Evolutionary conservation across 2,113 vertebrate species (phyloP).

Genomic region (Eulacestoma nigropectus): DNA sequence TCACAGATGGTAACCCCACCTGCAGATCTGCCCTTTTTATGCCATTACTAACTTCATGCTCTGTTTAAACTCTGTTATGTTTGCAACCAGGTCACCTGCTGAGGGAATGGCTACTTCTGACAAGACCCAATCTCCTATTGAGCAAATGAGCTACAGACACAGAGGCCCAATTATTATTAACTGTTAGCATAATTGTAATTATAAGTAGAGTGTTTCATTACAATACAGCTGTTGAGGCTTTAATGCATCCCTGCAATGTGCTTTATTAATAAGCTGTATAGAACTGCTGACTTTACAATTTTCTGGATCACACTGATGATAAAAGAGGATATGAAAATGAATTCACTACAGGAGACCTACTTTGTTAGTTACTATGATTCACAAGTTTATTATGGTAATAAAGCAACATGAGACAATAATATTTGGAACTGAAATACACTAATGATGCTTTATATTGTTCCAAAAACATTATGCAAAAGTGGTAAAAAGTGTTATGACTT

Average conservation of each 20-base stretch:
- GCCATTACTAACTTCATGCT: slow-evolving; percentile 31
- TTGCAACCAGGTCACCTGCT: slow-evolving; percentile 63
- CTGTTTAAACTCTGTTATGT: slow-evolving; percentile 49
- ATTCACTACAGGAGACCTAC: slow-evolving; percentile 61
- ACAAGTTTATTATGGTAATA: slow-evolving; percentile 77
- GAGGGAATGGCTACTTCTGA: slow-evolving; percentile 59
- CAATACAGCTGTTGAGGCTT: slow-evolving; percentile 73
- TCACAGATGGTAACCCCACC: slow-evolving; percentile 51
- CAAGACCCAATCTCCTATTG: slow-evolving; percentile 59
- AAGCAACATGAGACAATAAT: slow-evolving; percentile 72
- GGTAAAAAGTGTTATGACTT: slow-evolving; percentile 48
- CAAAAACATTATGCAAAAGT: slow-evolving; percentile 58
- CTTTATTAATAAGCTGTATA: slow-evolving; percentile 71
- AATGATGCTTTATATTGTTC: slow-evolving; percentile 61
- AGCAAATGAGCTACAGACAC: slow-evolving; percentile 65
- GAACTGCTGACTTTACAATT: slow-evolving; percentile 76
- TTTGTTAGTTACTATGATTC: slow-evolving; percentile 73
- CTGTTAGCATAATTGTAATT: slow-evolving; percentile 76
- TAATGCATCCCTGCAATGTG: slow-evolving; percentile 65
- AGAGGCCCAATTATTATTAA: slow-evolving; percentile 75
- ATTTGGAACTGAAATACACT: slow-evolving; percentile 46
- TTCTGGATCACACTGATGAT: slow-evolving; percentile 70
- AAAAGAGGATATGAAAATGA: slow-evolving; percentile 77
- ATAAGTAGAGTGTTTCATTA: slow-evolving; percentile 72
- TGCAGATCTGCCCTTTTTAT: slow-evolving; percentile 47